phyloP scores from a whole-genome alignment of 2,888 invertebrate genomes.

The Agriopis aurantiaria region DNA sequence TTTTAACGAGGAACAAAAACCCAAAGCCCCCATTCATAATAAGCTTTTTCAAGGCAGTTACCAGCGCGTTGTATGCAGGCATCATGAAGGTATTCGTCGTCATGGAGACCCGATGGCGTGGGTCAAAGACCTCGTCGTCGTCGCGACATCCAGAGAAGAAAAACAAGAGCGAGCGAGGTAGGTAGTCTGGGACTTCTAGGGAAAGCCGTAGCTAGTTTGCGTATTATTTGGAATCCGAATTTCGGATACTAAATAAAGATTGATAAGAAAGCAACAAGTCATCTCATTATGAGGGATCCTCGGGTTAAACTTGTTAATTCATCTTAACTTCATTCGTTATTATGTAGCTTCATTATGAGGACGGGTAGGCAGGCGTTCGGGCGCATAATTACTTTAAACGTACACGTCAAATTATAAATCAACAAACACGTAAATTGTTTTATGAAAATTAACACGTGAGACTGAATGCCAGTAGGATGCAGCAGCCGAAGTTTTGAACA shows the following conservation, averaged over 20 bases:
- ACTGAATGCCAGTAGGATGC: constrained; percentile 17
- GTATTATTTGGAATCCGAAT: constrained; percentile 45
- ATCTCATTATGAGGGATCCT: constrained; percentile 54
- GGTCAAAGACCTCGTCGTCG: constrained; percentile 78
- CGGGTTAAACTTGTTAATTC: constrained; percentile 61
- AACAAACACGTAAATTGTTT: constrained; percentile 38
- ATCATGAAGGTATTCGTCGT: constrained; percentile 71
- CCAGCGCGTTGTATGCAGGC: constrained; percentile 59
- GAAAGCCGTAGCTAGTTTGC: constrained; percentile 56
- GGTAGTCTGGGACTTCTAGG: constrained; percentile 68
- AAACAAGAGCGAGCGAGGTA: constrained; percentile 68
- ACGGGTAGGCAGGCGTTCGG: constrained; percentile 53
- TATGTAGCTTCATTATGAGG: constrained; percentile 57
- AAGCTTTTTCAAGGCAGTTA: constrained; percentile 65
- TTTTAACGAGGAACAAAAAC: constrained; percentile 64
- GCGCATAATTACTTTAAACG: constrained; percentile 56
- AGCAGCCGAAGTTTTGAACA: constrained; percentile 19
- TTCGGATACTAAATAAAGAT: constrained; percentile 46
- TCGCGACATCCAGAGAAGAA: constrained; percentile 73
- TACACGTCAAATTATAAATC: constrained; percentile 44
- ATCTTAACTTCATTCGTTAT: constrained; percentile 66
- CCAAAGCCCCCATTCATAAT: constrained; percentile 63
- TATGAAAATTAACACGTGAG: constrained; percentile 32
- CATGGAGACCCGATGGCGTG: constrained; percentile 74
- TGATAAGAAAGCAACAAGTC: constrained; percentile 55